Conservation (phyloP, 1,140 invertebrate genomes). For the Drosophila arizonae region DNA sequence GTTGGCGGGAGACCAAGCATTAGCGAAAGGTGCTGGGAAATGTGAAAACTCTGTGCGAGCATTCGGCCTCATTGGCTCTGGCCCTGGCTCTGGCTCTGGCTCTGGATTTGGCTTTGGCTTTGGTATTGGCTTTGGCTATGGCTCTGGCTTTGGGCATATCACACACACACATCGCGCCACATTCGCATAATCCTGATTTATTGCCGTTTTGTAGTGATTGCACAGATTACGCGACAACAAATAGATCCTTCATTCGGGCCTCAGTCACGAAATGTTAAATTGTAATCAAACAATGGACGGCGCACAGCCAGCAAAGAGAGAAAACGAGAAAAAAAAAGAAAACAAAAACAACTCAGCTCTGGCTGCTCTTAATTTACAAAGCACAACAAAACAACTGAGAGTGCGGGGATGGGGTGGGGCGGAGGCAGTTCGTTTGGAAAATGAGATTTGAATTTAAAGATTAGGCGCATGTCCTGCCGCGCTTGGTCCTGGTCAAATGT, state of each 20-base stretch:
- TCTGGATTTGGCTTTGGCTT: slow-evolving; percentile 38
- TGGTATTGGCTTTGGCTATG: slow-evolving; percentile 20
- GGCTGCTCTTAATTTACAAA: slow-evolving; percentile 71
- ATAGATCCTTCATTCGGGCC: slow-evolving; percentile 79
- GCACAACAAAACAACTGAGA: slow-evolving; percentile 25
- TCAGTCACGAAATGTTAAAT: slow-evolving; percentile 80
- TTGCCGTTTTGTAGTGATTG: slow-evolving; percentile 82
- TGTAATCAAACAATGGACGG: slow-evolving; percentile 76
- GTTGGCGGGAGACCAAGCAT: slow-evolving; percentile 22
- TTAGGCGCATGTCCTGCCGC: slow-evolving; percentile 71
- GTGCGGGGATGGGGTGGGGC: background rate
- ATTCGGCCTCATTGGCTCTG: slow-evolving; percentile 12
- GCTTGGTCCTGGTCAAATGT: slow-evolving; percentile 67
- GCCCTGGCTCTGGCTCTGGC: no score
- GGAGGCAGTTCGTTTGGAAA: slow-evolving; percentile 45
- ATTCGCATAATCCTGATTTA: slow-evolving; percentile 83
- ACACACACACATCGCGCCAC: slow-evolving; percentile 76
- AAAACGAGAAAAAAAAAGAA: slow-evolving; percentile 28
- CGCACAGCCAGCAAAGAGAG: slow-evolving; percentile 3
- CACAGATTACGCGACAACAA: slow-evolving; percentile 80
- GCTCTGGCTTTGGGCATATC: slow-evolving; percentile 37
- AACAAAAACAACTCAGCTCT: slow-evolving; percentile 52
- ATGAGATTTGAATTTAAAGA: slow-evolving; percentile 82
- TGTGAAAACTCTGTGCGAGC: slow-evolving; percentile 16
- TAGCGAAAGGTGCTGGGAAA: slow-evolving; percentile 41